Percentiles rank a stretch among this genome's conserved stretches.
Evolutionary conservation across 1,140 invertebrate species (phyloP).

Genomic region (Penaeus indicus): DNA sequence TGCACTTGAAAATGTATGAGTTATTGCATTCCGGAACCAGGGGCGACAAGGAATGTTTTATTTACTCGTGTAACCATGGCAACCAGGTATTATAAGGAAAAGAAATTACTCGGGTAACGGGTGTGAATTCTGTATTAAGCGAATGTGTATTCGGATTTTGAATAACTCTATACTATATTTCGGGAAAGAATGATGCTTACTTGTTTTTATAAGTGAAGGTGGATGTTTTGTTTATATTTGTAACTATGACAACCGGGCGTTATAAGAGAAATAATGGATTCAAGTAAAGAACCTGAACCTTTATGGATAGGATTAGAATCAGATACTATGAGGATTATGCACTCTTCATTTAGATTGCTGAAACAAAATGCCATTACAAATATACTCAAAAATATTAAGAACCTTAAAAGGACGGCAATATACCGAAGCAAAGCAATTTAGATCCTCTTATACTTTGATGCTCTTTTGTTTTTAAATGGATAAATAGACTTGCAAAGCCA

Average conservation of each 20-base stretch:
- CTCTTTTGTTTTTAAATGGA: not conserved
- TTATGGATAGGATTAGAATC: not conserved
- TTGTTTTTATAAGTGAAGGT: not conserved
- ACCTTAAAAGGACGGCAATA: no score
- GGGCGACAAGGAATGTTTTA: not conserved
- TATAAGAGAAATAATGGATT: not conserved
- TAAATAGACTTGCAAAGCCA: not conserved
- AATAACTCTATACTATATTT: not conserved
- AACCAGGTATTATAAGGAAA: conserved; percentile 13
- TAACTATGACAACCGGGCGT: conserved; percentile 20
- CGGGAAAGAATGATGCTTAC: no score
- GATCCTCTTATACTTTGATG: no score
- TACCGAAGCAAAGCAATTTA: no score
- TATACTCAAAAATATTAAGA: no score
- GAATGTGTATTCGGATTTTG: not conserved
- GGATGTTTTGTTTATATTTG: conserved; percentile 23
- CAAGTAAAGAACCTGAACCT: not conserved
- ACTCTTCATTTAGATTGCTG: no score
- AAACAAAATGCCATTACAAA: no score
- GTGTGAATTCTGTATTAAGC: no score
- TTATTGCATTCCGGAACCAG: not conserved
- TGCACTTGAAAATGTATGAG: not conserved
- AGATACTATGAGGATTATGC: not conserved
- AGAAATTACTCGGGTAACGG: not conserved
- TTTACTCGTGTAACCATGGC: conserved; percentile 29